Conservation (phyloP, 1,140 invertebrate species). For the Lordiphosa mommai region DNA sequence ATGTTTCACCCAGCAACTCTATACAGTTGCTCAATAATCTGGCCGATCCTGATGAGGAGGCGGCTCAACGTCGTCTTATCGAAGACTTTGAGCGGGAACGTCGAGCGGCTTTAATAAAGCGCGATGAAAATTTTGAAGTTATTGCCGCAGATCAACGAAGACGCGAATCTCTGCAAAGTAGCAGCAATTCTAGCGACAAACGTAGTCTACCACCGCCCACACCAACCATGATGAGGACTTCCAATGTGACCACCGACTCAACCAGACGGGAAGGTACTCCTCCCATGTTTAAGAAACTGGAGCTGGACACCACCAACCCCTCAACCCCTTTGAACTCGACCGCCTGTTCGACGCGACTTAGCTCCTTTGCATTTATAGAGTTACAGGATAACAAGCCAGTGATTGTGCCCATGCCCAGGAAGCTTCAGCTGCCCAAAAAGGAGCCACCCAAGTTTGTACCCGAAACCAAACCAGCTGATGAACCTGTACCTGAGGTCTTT, state of each 20-base stretch:
- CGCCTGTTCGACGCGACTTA: conserved; percentile 60
- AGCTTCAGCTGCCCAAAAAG: conserved; percentile 57
- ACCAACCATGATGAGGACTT: conserved; percentile 6
- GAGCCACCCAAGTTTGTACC: conserved; percentile 45
- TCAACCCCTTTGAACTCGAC: conserved; percentile 44
- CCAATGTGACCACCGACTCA: conserved; percentile 35
- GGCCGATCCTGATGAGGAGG: conserved; percentile 31
- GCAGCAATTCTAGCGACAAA: conserved; percentile 56
- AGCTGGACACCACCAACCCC: conserved; percentile 35
- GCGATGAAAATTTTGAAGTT: conserved; percentile 63
- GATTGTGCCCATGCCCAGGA: conserved; percentile 70
- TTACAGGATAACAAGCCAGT: conserved; percentile 69
- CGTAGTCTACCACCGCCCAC: conserved; percentile 52
- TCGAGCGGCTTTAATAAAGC: conserved; percentile 56
- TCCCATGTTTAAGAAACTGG: conserved; percentile 70
- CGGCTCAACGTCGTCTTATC: conserved; percentile 50
- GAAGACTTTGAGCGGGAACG: conserved; percentile 66
- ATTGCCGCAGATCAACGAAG: conserved; percentile 50
- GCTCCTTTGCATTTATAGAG: conserved; percentile 79
- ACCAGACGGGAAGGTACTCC: conserved; percentile 47
- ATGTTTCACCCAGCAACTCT: conserved; percentile 48
- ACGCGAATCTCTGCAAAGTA: conserved; percentile 55
- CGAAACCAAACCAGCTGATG: conserved; percentile 28
- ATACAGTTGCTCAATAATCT: conserved; percentile 65
- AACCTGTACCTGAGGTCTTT: conserved; percentile 64